Base-by-base conservation (phyloP, 2,797 vertebrate genomes). In the Schizothorax lantsangensis region DNA sequence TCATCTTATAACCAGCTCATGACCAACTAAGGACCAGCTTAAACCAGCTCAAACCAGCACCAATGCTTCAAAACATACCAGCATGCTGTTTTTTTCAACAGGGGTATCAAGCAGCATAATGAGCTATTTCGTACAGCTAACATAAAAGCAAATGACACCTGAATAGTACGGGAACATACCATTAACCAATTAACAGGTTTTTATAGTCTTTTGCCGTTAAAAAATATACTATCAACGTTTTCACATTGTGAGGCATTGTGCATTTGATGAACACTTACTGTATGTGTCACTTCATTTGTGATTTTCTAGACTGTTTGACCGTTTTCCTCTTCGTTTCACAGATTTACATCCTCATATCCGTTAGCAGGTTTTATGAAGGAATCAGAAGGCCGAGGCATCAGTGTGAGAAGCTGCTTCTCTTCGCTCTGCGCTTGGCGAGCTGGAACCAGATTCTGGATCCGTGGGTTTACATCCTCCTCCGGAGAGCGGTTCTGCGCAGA, bases 401-500 rank as follows among this genome's bases (percentile, higher is more conserved):
- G 5, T 85, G 91, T 8, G 84, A 95, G 43, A 52, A 81, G 10
- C 91, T 94, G 8, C 92, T 95, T 62, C 94, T 97, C 69, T 84
- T 96, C 85, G 92, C 93, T 0, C 94, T 97, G 77, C 95, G 95
- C 30, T 89, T 97, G 81, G 97, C 96, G 6, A 93, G 96, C 54
- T 97, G 96, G 96, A 97, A 97, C 86, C 97, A 97, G 93, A 96
- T 97, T 90, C 91, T 97, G 78, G 93, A 96, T 88, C 95, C 93
- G 0, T 95, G 94, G 94, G 93, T 95, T 83, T 95, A 95, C 86
- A 97, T 97, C 88, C 94, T 97, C 86, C 94, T 98, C 49, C 95
- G 97, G 81, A 95, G 94, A 43, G 93, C 95, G 0, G 95, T 97
- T 78, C 89, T 97, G 57, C 93, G 91, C 47, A 94, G 94, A 69